phyloP scores from a whole-genome alignment of 2,888 invertebrate genomes.

The Caenorhabditis virilis region DNA sequence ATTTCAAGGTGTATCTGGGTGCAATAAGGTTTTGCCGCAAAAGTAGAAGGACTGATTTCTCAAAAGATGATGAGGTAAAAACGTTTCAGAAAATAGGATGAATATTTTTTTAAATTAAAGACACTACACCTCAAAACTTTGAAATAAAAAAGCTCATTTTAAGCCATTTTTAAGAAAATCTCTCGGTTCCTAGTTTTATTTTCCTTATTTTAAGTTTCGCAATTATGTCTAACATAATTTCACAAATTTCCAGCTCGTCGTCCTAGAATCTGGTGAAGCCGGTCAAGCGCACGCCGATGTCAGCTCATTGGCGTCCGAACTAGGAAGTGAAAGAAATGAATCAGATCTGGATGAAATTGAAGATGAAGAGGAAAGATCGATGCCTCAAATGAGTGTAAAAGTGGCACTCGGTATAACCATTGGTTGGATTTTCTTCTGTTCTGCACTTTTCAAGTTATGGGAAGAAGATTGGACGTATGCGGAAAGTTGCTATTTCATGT shows the following conservation, averaged over 20 bases:
- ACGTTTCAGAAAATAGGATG: too few species aligned
- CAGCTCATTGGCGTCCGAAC: conserved; percentile 44
- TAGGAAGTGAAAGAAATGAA: conserved; percentile 42
- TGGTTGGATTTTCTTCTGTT: conserved; percentile 86
- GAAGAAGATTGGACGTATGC: conserved; percentile 76
- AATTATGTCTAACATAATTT: too few species aligned
- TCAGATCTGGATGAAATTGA: conserved; percentile 38
- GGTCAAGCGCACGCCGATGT: conserved; percentile 27
- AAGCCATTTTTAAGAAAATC: too few species aligned
- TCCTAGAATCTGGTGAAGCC: conserved; percentile 1
- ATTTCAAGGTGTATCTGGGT: conserved; percentile 40
- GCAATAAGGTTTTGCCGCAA: conserved; percentile 27
- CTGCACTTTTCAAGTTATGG: conserved; percentile 87
- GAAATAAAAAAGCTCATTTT: too few species aligned
- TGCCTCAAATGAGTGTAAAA: conserved; percentile 52
- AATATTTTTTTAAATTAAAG: too few species aligned
- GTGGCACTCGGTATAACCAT: conserved; percentile 79
- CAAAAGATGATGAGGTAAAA: conserved; percentile 31
- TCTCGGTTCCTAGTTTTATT: too few species aligned
- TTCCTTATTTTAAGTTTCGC: too few species aligned
- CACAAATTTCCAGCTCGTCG: conserved; percentile 17
- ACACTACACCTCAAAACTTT: too few species aligned
- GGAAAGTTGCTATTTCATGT: conserved; percentile 71
- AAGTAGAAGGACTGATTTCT: too few species aligned
- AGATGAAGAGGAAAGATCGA: conserved; percentile 39